Base-by-base conservation (phyloP, 2,888 invertebrate species). In the Ennomos erosarius region DNA sequence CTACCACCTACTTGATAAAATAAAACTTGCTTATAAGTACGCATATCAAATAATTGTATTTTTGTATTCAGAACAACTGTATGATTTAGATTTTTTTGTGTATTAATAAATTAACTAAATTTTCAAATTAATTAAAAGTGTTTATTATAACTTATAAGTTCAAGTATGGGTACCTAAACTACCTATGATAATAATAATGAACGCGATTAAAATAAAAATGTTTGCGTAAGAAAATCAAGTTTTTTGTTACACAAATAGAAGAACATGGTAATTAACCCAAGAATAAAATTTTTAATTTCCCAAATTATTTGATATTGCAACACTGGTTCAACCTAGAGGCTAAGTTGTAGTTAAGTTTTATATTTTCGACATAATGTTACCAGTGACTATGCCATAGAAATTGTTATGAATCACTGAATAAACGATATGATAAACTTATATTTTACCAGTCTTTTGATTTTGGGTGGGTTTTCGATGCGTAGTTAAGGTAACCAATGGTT, bases 311-410 rank as follows among this genome's bases (percentile, higher is more conserved):
- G 45, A 12, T 59, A 13, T 49, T 49, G 59, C 59, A 56, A 59
- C 58, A 55, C 51, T 69, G 68, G 60, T 56, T 61, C 69, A 71
- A 61, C 58, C 66, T 84, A 82, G 86, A 88, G 85, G 87, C 88
- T 88, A 85, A 54, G 57, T 74, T 71, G 70, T 69, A 71, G 61
- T 68, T 75, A 71, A 68, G 76, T 76, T 75, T 71, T 76, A 69
- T 76, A 78, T 79, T 76, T 78, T 82, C 74, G 76, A 83, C 76
- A 51, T 78, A 78, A 81, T 79, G 91, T 92, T 90, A 92, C 91
- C 91, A 90, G 90, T 89, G 85, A 87, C 82, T 88, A 90, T 87
- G 91, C 91, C 91, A 92, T 91, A 91, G 91, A 92, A 78, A 82
- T 83, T 87, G 82, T 90, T 87, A 82, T 82, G 81, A 82, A 86